These are phyloP conservation scores for Dicrostonyx torquatus DNA, from an alignment of 2,797 vertebrate species.

Conservation along the genomic window DNA sequence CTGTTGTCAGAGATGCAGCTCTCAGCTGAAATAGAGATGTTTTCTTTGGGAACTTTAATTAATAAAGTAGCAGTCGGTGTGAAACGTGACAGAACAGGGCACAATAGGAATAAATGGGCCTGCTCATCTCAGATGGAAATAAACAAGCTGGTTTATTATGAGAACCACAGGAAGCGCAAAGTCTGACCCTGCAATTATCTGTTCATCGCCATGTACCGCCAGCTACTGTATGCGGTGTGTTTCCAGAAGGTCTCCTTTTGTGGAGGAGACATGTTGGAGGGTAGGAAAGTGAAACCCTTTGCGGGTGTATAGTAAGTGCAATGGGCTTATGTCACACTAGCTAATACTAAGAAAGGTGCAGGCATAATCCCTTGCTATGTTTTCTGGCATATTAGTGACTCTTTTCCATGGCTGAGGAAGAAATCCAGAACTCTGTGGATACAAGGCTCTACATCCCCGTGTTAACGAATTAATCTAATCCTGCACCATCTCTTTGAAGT, in stretches of 20 bases:
- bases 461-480: background rate
- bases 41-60: constrained; percentile 48
- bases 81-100: constrained; percentile 12
- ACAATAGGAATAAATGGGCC: constrained; percentile 1
- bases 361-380: background rate
- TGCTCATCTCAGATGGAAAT: constrained; percentile 3
- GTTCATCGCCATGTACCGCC: background rate
- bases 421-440: background rate
- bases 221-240: background rate
- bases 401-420: background rate
- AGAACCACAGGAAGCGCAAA: background rate
- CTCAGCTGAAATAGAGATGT: constrained; percentile 13
- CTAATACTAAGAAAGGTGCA: background rate
- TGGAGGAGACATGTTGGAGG: background rate
- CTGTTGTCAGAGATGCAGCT: background rate
- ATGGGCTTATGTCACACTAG: no score
- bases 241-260: background rate
- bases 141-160: constrained; percentile 25
- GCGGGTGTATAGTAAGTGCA: background rate
- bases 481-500: background rate
- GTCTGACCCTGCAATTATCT: constrained; percentile 28
- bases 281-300: background rate
- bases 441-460: background rate
- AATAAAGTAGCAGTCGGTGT: constrained; percentile 13
- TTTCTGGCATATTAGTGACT: background rate